These are phyloP conservation scores for Hydrochoerus hydrochaeris DNA, from an alignment of 2,113 vertebrate species.

Conservation along the genomic window DNA sequence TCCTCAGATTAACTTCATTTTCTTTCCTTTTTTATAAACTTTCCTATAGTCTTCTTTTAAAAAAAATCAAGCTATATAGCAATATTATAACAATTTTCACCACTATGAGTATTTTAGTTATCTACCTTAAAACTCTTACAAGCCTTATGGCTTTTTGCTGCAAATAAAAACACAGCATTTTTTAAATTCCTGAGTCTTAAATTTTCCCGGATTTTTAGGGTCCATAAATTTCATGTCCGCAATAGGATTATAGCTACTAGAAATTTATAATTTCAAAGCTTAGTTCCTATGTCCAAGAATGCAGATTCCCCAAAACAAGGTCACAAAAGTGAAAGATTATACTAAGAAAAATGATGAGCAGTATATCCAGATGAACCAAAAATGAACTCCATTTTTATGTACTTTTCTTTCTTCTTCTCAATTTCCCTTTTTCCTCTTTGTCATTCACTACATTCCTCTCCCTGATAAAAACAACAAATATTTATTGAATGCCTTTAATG, in stretches of 20 bases:
- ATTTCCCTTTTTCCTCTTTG: not conserved
- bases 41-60: slow-evolving; percentile 48
- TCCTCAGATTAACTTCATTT: slow-evolving; percentile 70
- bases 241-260: not conserved
- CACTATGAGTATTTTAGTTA: slow-evolving; percentile 15
- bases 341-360: not conserved
- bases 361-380: slow-evolving; percentile 23
- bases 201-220: slow-evolving; percentile 40
- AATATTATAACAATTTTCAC: not conserved
- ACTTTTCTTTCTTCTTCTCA: slow-evolving; percentile 71
- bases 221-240: not conserved
- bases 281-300: slow-evolving; percentile 13
- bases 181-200: not conserved
- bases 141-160: not conserved
- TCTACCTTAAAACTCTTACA: slow-evolving; percentile 7
- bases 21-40: slow-evolving; percentile 76
- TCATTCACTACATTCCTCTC: slow-evolving; percentile 58
- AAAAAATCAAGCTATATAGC: slow-evolving; percentile 1
- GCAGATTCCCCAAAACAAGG: slow-evolving; percentile 19
- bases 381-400: slow-evolving; percentile 68
- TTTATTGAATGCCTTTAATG: slow-evolving; percentile 59
- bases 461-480: slow-evolving; percentile 60
- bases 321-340: slow-evolving; percentile 33
- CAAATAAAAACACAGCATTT: not conserved
- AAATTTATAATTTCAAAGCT: slow-evolving; percentile 34